Conservation (phyloP, 2,113 vertebrate genomes). For the Pyxicephalus adspersus region DNA sequence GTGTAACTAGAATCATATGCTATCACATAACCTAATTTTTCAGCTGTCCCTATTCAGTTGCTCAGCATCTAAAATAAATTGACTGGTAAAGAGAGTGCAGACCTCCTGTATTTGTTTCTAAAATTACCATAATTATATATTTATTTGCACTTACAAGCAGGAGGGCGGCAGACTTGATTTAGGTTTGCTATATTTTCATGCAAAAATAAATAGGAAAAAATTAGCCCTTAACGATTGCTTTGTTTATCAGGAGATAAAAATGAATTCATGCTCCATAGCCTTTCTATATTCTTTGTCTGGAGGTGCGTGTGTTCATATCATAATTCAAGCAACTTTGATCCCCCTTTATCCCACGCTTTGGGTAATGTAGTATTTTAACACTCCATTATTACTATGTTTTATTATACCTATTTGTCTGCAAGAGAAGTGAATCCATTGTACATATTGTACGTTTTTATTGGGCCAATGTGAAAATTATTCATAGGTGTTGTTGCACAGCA, state of each 20-base stretch:
- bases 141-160: conserved; percentile 39
- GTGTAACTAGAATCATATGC: not conserved
- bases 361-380: conserved; percentile 52
- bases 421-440: conserved; percentile 45
- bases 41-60: not conserved
- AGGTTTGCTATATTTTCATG: conserved; percentile 42
- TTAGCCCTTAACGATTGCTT: conserved; percentile 48
- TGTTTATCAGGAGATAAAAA: conserved; percentile 52
- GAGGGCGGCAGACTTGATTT: conserved; percentile 49
- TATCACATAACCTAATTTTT: not conserved
- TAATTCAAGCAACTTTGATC: conserved; percentile 52
- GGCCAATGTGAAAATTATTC: conserved; percentile 50
- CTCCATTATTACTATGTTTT: conserved; percentile 50
- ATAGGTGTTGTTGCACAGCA: conserved; percentile 29
- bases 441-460: conserved; percentile 47
- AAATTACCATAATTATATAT: conserved; percentile 38
- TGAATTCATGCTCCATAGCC: conserved; percentile 42
- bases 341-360: conserved; percentile 52
- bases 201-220: conserved; percentile 55
- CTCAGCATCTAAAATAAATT: not conserved
- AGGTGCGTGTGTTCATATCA: conserved; percentile 48
- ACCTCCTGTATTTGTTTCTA: conserved; percentile 6
- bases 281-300: conserved; percentile 34
- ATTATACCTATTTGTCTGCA: conserved; percentile 51
- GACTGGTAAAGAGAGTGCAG: conserved; percentile 5